Conservation (phyloP, 2,113 vertebrate species). For the Carlito syrichta region DNA sequence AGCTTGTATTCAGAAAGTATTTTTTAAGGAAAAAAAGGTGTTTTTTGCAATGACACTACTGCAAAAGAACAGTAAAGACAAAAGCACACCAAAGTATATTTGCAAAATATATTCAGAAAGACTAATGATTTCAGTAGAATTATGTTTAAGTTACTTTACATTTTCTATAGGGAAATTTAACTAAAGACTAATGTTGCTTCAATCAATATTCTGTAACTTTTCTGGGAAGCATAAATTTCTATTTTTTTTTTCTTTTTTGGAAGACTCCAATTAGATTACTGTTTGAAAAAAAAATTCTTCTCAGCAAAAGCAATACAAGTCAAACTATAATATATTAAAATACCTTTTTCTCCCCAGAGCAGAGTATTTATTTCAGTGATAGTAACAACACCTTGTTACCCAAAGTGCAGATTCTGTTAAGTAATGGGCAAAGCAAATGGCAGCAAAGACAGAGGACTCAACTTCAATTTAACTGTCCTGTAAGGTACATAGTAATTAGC, state of each 20-base stretch:
- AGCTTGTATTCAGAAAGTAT: constrained; percentile 31
- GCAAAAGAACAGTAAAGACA: constrained; percentile 34
- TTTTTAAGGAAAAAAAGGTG: constrained; percentile 15
- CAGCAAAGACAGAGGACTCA: constrained; percentile 84
- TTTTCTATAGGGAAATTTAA: constrained; percentile 37
- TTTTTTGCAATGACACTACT: neutral
- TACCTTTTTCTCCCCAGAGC: constrained; percentile 60
- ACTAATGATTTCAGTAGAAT: neutral
- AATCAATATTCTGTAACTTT: constrained; percentile 40
- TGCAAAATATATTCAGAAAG: neutral
- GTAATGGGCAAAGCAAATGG: constrained; percentile 84
- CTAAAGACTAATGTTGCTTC: constrained; percentile 19
- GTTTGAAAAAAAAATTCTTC: constrained; percentile 47
- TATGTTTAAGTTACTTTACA: neutral
- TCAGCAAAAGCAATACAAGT: constrained; percentile 65
- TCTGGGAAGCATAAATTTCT: constrained; percentile 55
- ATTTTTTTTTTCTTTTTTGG: neutral
- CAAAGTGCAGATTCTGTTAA: constrained; percentile 75
- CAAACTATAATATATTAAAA: constrained; percentile 66
- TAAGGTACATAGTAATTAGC: constrained; percentile 96
- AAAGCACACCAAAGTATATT: constrained; percentile 39
- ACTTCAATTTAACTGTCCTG: constrained; percentile 91
- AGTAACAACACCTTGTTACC: constrained; percentile 59
- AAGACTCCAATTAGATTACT: constrained; percentile 37
- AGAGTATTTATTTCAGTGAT: constrained; percentile 67